These are phyloP conservation scores for Chalcis sispes DNA, from an alignment of 2,888 invertebrate genomes.

Conservation along the genomic window DNA sequence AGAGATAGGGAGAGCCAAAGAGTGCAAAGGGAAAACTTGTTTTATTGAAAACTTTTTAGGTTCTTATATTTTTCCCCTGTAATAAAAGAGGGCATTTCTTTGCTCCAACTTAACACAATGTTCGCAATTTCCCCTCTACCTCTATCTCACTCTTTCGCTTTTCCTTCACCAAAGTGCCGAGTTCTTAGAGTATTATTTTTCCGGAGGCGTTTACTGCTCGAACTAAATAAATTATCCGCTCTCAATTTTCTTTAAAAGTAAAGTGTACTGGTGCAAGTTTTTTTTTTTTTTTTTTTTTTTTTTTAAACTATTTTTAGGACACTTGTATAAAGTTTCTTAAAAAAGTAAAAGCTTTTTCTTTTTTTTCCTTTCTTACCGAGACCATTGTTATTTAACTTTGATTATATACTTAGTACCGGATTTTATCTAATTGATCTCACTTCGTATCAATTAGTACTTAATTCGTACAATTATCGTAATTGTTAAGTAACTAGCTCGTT, in stretches of 20 bases:
- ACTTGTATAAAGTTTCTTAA: no score
- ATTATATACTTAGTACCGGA: no score
- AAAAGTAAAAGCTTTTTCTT: no score
- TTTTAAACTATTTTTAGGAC: slow-evolving; percentile 8
- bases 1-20: background rate
- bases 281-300: slow-evolving; percentile 21
- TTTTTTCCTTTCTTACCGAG: no score
- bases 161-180: slow-evolving; percentile 6
- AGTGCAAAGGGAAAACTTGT: slow-evolving; percentile 42
- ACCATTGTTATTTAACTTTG: no score
- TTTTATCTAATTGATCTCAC: no score
- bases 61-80: slow-evolving; percentile 26
- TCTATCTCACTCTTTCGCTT: background rate
- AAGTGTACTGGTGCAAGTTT: slow-evolving; percentile 3
- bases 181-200: slow-evolving; percentile 46
- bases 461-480: no score
- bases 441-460: no score
- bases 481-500: no score
- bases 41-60: slow-evolving; percentile 55
- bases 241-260: slow-evolving; percentile 38
- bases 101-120: slow-evolving; percentile 52
- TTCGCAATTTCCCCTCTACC: slow-evolving; percentile 36
- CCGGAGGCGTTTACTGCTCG: slow-evolving; percentile 42
- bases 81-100: slow-evolving; percentile 51
- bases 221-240: slow-evolving; percentile 53